Evolutionary conservation across 2,113 vertebrate genomes (phyloP).

Genomic region (Lophochroa leadbeateri): DNA sequence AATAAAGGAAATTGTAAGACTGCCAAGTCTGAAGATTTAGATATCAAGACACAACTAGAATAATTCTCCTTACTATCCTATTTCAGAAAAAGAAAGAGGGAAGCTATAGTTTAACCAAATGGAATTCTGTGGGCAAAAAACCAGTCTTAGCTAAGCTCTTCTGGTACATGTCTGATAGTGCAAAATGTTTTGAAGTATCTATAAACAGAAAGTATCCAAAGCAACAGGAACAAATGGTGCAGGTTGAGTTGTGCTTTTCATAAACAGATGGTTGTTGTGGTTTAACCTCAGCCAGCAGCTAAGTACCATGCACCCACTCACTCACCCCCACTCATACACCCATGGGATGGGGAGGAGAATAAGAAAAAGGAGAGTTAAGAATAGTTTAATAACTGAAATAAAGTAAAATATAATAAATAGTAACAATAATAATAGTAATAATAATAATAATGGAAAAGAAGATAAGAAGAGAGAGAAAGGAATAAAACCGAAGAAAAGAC

Average conservation of each 20-base stretch:
- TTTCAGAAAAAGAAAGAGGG: not conserved
- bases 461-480: not conserved
- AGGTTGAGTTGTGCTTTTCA: not conserved
- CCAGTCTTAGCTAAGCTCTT: rapidly evolving
- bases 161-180: not conserved
- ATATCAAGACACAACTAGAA: not conserved
- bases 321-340: too few species aligned
- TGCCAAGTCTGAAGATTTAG: not conserved
- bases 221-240: not conserved
- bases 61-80: not conserved
- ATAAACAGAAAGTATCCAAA: not conserved
- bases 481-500: not conserved
- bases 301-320: not conserved
- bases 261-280: not conserved
- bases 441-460: not conserved
- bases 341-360: not conserved
- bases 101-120: not conserved
- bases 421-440: too few species aligned
- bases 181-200: not conserved
- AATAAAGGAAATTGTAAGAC: not conserved
- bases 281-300: not conserved
- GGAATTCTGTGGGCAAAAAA: not conserved
- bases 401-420: not conserved
- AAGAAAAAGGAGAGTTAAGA: not conserved
- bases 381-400: not conserved